phyloP scores from a whole-genome alignment of 2,797 vertebrate genomes.

The Carcharodon carcharias region DNA sequence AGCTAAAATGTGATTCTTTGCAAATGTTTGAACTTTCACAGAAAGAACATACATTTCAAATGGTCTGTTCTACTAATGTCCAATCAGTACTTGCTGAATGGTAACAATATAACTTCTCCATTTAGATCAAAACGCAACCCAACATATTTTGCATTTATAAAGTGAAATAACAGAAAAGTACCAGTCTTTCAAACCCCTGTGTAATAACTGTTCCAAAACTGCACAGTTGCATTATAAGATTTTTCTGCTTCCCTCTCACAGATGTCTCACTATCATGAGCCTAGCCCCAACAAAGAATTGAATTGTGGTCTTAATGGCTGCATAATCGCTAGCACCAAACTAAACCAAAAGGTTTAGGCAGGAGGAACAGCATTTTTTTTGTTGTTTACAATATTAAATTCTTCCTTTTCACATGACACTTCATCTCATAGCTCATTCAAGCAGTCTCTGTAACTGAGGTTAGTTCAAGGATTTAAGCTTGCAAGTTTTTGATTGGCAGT shows the following conservation, averaged over 20 bases:
- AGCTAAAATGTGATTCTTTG: background rate
- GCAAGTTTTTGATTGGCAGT: background rate
- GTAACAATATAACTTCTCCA: background rate
- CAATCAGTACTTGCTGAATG: conserved; percentile 10
- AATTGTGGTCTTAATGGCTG: background rate
- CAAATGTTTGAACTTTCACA: conserved; percentile 4
- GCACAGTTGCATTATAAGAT: background rate
- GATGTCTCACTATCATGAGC: background rate
- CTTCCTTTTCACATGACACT: background rate
- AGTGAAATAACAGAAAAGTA: background rate
- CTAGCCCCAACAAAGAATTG: background rate
- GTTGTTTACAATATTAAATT: background rate
- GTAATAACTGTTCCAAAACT: background rate
- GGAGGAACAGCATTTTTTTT: background rate
- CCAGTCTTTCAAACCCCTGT: background rate
- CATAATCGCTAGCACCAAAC: background rate
- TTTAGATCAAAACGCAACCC: background rate
- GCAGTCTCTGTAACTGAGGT: background rate
- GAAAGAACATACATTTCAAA: conserved; percentile 27
- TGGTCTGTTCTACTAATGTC: background rate
- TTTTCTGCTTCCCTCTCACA: background rate
- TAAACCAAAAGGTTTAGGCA: background rate
- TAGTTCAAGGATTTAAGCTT: background rate
- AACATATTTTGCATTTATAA: background rate
- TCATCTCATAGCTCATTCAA: background rate